Conservation (phyloP, 2,113 vertebrate genomes). For the Varanus salvator region DNA sequence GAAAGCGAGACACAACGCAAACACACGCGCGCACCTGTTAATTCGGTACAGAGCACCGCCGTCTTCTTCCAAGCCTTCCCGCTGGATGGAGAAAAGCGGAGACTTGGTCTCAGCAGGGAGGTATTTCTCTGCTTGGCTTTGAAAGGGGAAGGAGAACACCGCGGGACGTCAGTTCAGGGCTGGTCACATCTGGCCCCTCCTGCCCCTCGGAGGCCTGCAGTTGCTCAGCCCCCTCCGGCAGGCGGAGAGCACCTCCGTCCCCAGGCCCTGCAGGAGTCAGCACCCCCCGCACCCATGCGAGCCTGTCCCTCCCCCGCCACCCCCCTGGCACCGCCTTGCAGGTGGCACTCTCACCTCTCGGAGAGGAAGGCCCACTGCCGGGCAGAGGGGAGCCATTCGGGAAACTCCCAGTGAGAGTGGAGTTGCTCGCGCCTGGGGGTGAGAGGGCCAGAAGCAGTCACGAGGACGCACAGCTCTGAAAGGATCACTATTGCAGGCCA, state of each 20-base stretch:
- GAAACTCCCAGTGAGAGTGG: conserved; percentile 87
- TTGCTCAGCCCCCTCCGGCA: not conserved
- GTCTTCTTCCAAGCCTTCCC: conserved; percentile 82
- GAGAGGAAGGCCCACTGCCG: conserved; percentile 83
- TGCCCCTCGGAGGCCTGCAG: not conserved
- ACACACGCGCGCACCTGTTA: conserved; percentile 77
- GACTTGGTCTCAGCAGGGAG: conserved; percentile 86
- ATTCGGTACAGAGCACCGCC: conserved; percentile 75
- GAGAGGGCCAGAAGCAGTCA: rapidly evolving
- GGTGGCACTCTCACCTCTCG: conserved; percentile 76
- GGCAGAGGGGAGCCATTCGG: conserved; percentile 87
- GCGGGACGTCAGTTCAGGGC: not conserved
- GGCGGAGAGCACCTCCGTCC: not conserved
- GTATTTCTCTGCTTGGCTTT: conserved; percentile 85
- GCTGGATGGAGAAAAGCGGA: conserved; percentile 84
- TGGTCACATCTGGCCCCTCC: no score
- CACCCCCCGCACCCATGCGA: not conserved
- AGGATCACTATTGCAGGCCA: no score
- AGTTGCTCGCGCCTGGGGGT: conserved; percentile 35
- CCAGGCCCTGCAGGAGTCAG: no score
- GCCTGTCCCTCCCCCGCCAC: not conserved
- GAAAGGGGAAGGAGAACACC: conserved; percentile 22
- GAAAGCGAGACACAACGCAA: not conserved
- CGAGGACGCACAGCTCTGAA: rapidly evolving
- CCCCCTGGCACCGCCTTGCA: not conserved